Evolutionary conservation across 2,797 vertebrate species (phyloP), one percentile per base, ranked within the genome.

Genomic region (Pyrrhura leucotis): DNA sequence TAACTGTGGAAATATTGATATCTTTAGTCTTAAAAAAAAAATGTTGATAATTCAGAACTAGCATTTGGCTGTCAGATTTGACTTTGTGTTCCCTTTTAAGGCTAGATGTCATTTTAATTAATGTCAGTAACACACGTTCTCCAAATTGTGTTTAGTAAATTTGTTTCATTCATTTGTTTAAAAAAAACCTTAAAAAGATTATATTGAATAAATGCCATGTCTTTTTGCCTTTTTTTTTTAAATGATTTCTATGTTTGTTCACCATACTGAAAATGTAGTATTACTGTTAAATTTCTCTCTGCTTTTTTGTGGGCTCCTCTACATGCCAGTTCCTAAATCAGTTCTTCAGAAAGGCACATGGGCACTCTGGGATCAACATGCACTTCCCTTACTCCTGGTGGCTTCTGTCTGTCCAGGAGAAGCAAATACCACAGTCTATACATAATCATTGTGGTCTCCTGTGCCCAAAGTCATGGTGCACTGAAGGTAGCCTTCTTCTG

Each of bases 1-100:
- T 81, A 89, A 59, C 63, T 82, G 31, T 45, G 23, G 59, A 91
- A 89, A 59, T 85, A 88, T 14, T 75, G 51, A 29, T 78, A 78
- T 26, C 54, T 68, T 62, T 22, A 77, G 12, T 72, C 35, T 56
- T 77, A 23, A 8, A 42, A 92, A 92, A 88, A 88, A 89, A 63
- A 28, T 7, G 5, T 56, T 78, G 29, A 28, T 80, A 58, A 67
- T 67, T 84, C 76, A 83, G 33, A 80, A 48, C 48, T 31, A 71
- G 3, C 9, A 22, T 80, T 80, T 83, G 20, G 12, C 29, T 89
- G 58, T 59, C 31, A 80, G 31, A 54, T 84, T 68, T 45, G 13
- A 67, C 51, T 74, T 82, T 74, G 10, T 65, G 51, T 5, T 85
- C 20, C 22, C 3, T 42, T 59, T 89, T 72, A 89, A 81, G 62